phyloP scores from a whole-genome alignment of 1,140 invertebrate species.

The Diachasmimorpha longicaudata region DNA sequence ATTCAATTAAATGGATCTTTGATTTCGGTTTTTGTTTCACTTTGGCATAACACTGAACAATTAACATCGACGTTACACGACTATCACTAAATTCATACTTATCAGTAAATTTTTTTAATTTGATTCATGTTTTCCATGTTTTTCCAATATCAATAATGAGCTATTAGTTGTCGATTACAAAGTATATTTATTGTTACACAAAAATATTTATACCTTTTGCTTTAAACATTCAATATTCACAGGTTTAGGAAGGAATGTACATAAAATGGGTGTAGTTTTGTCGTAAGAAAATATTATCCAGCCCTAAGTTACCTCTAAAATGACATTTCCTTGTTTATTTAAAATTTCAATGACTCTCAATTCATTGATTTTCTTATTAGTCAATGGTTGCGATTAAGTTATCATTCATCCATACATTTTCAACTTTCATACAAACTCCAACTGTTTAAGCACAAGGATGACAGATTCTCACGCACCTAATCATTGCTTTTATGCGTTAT shows the following conservation, averaged over 20 bases:
- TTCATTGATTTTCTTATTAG: constrained; percentile 5
- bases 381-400: constrained; percentile 4
- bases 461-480: too few relatives aligned
- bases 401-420: neutral
- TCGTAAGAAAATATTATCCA: constrained; percentile 40
- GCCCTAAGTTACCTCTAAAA: constrained; percentile 23
- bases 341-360: neutral
- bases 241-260: constrained; percentile 18
- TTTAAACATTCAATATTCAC: constrained; percentile 27
- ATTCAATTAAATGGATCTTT: neutral
- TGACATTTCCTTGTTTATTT: neutral
- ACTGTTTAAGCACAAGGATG: neutral
- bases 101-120: neutral
- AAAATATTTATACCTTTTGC: constrained; percentile 28
- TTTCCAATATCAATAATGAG: neutral
- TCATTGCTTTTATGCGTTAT: neutral
- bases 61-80: constrained; percentile 46
- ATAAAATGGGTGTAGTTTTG: constrained; percentile 26
- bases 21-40: constrained; percentile 8
- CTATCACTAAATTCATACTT: constrained; percentile 18
- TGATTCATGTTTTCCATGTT: constrained; percentile 5
- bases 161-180: constrained; percentile 6
- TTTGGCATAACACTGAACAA: constrained; percentile 49
- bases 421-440: neutral
- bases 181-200: constrained; percentile 21